phyloP scores from a whole-genome alignment of 2,113 vertebrate species.

The Sigmodon hispidus region DNA sequence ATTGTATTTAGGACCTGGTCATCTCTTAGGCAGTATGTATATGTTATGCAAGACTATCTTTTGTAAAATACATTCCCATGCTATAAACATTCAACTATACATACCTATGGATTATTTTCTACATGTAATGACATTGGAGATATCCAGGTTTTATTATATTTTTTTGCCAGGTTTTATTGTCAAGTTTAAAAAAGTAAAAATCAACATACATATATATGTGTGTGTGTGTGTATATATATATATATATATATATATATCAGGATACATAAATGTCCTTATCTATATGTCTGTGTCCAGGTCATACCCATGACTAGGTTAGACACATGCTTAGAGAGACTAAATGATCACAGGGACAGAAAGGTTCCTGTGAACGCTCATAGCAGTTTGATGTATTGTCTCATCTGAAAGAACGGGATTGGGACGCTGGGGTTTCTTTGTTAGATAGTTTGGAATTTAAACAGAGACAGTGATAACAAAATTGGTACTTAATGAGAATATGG shows the following conservation, averaged over 20 bases:
- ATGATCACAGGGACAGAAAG: not conserved
- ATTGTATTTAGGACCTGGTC: not conserved
- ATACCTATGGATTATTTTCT: not conserved
- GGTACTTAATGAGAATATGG: not conserved
- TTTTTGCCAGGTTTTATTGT: not conserved
- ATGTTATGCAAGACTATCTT: not conserved
- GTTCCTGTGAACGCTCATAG: not conserved
- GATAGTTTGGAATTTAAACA: constrained; percentile 6
- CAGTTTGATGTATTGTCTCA: not conserved
- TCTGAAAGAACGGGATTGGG: not conserved
- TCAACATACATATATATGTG: not conserved
- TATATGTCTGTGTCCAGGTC: not conserved
- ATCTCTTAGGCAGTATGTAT: not conserved
- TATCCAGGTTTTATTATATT: not conserved
- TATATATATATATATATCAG: not conserved
- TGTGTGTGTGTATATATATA: no score
- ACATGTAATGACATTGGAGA: not conserved
- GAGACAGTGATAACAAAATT: not conserved
- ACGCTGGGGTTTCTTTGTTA: not conserved
- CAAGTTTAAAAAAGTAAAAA: not conserved
- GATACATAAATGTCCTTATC: not conserved
- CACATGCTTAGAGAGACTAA: not conserved
- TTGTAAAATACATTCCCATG: not conserved
- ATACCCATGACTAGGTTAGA: not conserved
- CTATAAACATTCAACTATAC: not conserved